These are phyloP conservation scores for Lithosia quadra DNA, from an alignment of 2,888 invertebrate species.

Conservation along the genomic window DNA sequence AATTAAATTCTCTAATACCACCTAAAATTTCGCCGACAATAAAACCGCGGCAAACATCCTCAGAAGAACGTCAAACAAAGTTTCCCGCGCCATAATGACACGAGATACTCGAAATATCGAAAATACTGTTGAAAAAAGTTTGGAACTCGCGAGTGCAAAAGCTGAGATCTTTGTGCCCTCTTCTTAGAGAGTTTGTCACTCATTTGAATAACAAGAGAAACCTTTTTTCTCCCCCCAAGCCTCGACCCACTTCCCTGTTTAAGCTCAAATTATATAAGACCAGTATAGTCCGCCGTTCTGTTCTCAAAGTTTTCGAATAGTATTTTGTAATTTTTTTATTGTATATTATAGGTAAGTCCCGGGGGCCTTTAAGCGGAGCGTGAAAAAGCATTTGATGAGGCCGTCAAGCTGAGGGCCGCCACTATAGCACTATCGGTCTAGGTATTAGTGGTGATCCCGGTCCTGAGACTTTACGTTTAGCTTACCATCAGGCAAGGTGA, in stretches of 20 bases:
- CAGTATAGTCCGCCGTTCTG: constrained; percentile 19
- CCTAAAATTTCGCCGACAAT: background rate
- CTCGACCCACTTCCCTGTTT: constrained; percentile 24
- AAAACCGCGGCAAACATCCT: constrained; percentile 7
- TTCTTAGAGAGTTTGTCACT: constrained; percentile 70
- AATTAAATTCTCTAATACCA: constrained; percentile 4
- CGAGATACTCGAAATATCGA: constrained; percentile 50
- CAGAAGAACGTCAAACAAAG: constrained; percentile 24
- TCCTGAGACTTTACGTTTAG: too few relatives aligned
- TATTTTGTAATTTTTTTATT: background rate
- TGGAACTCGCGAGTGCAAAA: constrained; percentile 63
- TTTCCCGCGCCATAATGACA: constrained; percentile 31
- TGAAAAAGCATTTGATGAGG: too few relatives aligned
- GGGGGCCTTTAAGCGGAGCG: too few relatives aligned
- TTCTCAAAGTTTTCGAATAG: background rate
- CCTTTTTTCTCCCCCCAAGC: constrained; percentile 67
- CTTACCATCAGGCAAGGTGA: too few relatives aligned
- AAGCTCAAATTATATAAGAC: constrained; percentile 42
- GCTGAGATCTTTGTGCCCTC: constrained; percentile 62
- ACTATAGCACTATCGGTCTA: too few relatives aligned
- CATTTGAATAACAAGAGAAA: constrained; percentile 82
- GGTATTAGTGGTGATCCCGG: too few relatives aligned
- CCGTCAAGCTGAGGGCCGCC: too few relatives aligned
- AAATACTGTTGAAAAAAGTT: constrained; percentile 64
- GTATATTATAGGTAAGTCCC: too few relatives aligned